Base-by-base conservation (phyloP, 2,113 vertebrate species). In the Neoarius graeffei region DNA sequence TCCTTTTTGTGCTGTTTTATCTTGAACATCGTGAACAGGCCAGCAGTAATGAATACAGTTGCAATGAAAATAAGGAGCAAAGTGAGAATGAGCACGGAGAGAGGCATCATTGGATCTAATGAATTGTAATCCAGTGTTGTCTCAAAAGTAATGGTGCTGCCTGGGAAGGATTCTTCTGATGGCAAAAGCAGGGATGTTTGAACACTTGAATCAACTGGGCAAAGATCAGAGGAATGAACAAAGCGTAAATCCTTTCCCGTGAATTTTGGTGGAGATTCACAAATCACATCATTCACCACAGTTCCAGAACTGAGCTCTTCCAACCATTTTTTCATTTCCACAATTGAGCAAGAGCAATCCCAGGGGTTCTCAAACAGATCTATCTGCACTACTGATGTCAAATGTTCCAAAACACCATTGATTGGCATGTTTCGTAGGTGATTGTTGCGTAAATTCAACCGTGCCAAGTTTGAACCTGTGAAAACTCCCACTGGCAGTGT, bases 281-380 rank as follows among this genome's bases (percentile, higher is more conserved):
- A 99, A 93, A 98, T 96, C 86, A 99, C 97, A 83, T 97, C 97
- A 89, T 98, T 98, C 84, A 99, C 96, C 69, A 99, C 95, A 1
- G 97, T 97, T 0, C 98, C 98, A 0, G 93, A 96, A 91, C 97
- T 97, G 73, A 99, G 97, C 93, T 97, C 97, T 90, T 99, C 97
- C 79, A 99, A 93, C 98, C 98, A 99, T 89, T 95, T 95, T 92
- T 97, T 98, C 95, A 99, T 94, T 89, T 97, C 97, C 88, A 98
- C 94, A 86, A 96, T 96, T 62, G 96, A 94, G 73, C 98, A 99
- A 3, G 96, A 97, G 91, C 98, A 99, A 92, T 98, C 97, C 98
- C 98, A 99, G 1, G 98, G 98, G 94, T 99, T 99, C 94, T 99
- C 98, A 2, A 97, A 97, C 88, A 99, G 94, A 93, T 99, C 98